Evolutionary conservation across 2,888 invertebrate species (phyloP), one percentile per base, ranked within the genome.

Genomic region (Neoaliturus tenellus): DNA sequence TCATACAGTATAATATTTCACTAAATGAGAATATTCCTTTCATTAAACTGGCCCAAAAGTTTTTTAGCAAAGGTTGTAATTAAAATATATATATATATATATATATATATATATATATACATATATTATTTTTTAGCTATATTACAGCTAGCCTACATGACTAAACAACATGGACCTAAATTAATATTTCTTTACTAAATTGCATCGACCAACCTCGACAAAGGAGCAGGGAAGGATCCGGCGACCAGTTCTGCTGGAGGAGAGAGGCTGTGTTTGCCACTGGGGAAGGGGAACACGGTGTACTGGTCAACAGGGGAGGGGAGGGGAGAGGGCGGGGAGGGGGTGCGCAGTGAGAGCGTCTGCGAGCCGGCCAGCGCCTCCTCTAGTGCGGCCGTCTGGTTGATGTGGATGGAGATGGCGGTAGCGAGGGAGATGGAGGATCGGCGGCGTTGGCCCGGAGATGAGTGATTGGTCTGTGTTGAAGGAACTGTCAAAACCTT

Each of bases 341-440:
- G 83, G 12, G 80, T 55, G 41, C 55, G 35, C 10, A 80, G 67
- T 20, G 80, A 69, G 14, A 80, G 83, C 10, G 44, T 83, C 69
- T 80, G 78, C 10, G 80, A 80, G n/a, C 69, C 62, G 51, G 48
- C 55, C 69, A 83, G 39, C n/a, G 58, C 83, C n/a, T 83, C 83
- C 58, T 82, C 82, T 51, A 82, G 41, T 48, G 69, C 82, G 12
- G 82, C 82, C 25, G 55, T 55, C 55, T 81, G 67, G 71, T 85
- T 73, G 85, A 85, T 69, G 67, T 84, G 82, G 81, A 75, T 81
- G 12, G 86, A 86, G 17, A 71, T 69, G 62, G 87, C 85, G 17
- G 86, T 85, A 14, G 83, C 84, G 84, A 94, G 90, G 2, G 91
- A 90, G 85, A 82, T 82, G n/a, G 82, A 82, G 1, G 82, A 82